These are phyloP conservation scores for Neocrepidodera transversa DNA, from an alignment of 2,888 invertebrate genomes.

Conservation along the genomic window DNA sequence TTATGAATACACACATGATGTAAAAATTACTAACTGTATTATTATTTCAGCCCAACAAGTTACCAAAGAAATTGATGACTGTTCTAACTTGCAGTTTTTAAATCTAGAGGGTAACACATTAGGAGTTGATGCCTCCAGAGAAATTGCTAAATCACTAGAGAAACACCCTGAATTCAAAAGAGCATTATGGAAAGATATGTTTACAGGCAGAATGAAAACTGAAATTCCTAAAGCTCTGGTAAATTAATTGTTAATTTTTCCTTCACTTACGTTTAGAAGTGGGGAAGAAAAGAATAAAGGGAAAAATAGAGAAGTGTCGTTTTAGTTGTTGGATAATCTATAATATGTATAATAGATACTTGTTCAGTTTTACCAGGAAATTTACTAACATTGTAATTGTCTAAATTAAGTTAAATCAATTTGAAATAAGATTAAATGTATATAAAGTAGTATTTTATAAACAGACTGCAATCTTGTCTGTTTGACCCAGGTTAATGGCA, in stretches of 20 bases:
- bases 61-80: conserved; percentile 76
- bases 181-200: conserved; percentile 95
- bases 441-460: too few relatives aligned
- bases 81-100: conserved; percentile 73
- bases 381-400: too few relatives aligned
- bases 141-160: conserved; percentile 80
- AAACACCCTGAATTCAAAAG: conserved; percentile 78
- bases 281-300: too few relatives aligned
- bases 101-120: conserved; percentile 93
- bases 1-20: conserved; percentile 20
- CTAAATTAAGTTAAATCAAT: too few relatives aligned
- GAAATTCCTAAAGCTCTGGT: conserved; percentile 94
- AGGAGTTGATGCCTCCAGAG: conserved; percentile 87
- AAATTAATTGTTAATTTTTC: too few relatives aligned
- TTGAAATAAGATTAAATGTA: too few relatives aligned
- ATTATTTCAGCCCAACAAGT: conserved; percentile 71
- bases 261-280: too few relatives aligned
- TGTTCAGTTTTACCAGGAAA: background rate
- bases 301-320: too few relatives aligned
- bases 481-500: too few relatives aligned
- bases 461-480: too few relatives aligned
- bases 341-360: too few relatives aligned
- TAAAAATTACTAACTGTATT: background rate
- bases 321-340: too few relatives aligned
- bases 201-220: conserved; percentile 92